A percentile compares a stretch with the other conserved stretches of the same genome.
phyloP scores from a whole-genome alignment of 2,113 vertebrate species.

The Solenodon paradoxus region DNA sequence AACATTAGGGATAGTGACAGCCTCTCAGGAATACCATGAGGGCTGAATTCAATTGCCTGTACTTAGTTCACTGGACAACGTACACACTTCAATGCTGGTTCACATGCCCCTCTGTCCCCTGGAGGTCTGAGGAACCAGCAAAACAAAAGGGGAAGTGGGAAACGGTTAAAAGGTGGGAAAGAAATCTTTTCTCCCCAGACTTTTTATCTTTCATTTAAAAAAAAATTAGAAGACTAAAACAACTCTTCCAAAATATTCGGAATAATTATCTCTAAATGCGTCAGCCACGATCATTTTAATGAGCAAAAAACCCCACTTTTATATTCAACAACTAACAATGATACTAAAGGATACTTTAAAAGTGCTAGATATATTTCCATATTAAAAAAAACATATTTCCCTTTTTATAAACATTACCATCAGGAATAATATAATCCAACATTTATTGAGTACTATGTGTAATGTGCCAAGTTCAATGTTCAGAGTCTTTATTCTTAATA shows the following conservation, averaged over 20 bases:
- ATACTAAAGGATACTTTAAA: not conserved
- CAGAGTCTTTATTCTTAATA: slow-evolving; percentile 12
- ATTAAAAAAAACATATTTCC: not conserved
- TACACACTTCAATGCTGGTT: not conserved
- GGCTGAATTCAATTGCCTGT: not conserved
- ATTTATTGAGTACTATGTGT: not conserved
- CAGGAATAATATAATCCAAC: slow-evolving; percentile 1
- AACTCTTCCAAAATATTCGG: not conserved
- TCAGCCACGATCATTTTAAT: not conserved
- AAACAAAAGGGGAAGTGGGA: not conserved
- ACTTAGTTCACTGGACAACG: not conserved
- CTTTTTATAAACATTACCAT: not conserved
- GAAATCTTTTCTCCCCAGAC: not conserved
- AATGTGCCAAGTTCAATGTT: slow-evolving; percentile 2
- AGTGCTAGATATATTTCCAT: not conserved
- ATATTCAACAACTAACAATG: not conserved
- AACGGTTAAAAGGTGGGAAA: not conserved
- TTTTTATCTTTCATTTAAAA: not conserved
- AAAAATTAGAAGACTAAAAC: slow-evolving; percentile 27
- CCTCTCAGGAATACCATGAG: not conserved
- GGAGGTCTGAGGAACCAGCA: not conserved
- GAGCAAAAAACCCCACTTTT: slow-evolving; percentile 9
- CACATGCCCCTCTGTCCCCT: not conserved
- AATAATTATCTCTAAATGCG: not conserved
- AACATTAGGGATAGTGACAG: not conserved